phyloP scores from a whole-genome alignment of 2,888 invertebrate species.

The Byasa hedistus region DNA sequence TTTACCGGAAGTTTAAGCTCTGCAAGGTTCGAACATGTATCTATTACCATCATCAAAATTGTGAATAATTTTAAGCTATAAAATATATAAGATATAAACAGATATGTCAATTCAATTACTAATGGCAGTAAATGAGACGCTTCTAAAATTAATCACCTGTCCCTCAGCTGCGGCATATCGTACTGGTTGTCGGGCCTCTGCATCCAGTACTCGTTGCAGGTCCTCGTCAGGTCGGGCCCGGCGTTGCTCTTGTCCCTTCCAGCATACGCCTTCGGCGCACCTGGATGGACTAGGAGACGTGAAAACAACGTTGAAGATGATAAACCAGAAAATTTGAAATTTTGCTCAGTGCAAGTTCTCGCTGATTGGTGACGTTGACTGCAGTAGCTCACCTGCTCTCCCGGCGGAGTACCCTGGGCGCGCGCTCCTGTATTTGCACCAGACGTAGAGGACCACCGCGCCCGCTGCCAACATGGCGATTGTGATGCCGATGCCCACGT shows the following conservation, averaged over 20 bases:
- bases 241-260: constrained; percentile 57
- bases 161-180: constrained; percentile 70
- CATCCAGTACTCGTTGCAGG: constrained; percentile 76
- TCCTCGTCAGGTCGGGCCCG: constrained; percentile 64
- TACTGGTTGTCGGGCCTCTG: constrained; percentile 68
- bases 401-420: constrained; percentile 64
- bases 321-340: too few species aligned
- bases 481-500: constrained; percentile 67
- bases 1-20: too few species aligned
- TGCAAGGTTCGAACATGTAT: too few species aligned
- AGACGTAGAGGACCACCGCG: constrained; percentile 58
- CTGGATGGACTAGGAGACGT: constrained; percentile 23
- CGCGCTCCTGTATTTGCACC: constrained; percentile 58
- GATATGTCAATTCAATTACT: too few species aligned
- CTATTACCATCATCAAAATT: too few species aligned
- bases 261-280: constrained; percentile 58
- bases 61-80: too few species aligned
- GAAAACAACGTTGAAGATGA: constrained; percentile 5
- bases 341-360: too few species aligned
- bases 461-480: constrained; percentile 62
- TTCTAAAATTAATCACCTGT: constrained; percentile 46
- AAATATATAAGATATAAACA: too few species aligned
- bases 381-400: constrained; percentile 48
- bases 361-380: too few species aligned
- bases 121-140: not conserved